Base-by-base conservation (phyloP, 1,140 invertebrate genomes). In the Pachypsylla venusta region DNA sequence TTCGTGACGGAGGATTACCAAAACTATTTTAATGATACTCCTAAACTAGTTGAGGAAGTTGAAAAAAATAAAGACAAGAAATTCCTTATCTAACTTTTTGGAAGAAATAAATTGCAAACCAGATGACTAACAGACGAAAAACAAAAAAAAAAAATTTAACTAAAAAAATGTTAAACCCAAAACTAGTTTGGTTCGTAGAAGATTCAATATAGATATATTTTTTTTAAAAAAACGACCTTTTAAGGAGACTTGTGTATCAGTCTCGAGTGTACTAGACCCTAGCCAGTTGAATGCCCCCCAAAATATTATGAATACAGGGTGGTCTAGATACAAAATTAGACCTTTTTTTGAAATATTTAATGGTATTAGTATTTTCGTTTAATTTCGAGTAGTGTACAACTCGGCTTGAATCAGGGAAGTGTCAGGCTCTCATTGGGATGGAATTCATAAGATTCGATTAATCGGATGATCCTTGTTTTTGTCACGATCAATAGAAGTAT, bases 161-260 rank as follows among this genome's bases (percentile, higher is more conserved):
- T 35, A 35, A 35, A 35, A 35, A 48, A 48, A 48, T 48, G 42
- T 48, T 48, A 48, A 48, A 48, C 42, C 42, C 42, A 48, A 48
- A 48, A 48, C 42, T 48, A 48, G 42, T 48, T 48, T 48, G 42
- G 42, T 48, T 48, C 42, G 42, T 48, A 48, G 42, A 48, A 48
- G 42, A 48, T 48, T 7, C 42, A 3, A 48, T 19, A 19, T 10
- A 48, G n/a, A 48, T 48, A 48, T 48, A 48, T 48, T n/a, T 19
- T 48, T 35, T 10, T 35, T 35, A n/a, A 19, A 48, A 19, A 48
- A 48, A 48, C 42, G 42, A 48, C 42, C 42, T 48, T 48, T 48
- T 48, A 48, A 48, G 42, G 42, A 48, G 42, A 48, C 42, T 48
- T 48, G 42, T 48, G 42, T 19, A 48, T 48, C 42, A 19, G 42